Evolutionary conservation across 2,113 vertebrate genomes (phyloP).

Genomic region (Solenodon paradoxus): DNA sequence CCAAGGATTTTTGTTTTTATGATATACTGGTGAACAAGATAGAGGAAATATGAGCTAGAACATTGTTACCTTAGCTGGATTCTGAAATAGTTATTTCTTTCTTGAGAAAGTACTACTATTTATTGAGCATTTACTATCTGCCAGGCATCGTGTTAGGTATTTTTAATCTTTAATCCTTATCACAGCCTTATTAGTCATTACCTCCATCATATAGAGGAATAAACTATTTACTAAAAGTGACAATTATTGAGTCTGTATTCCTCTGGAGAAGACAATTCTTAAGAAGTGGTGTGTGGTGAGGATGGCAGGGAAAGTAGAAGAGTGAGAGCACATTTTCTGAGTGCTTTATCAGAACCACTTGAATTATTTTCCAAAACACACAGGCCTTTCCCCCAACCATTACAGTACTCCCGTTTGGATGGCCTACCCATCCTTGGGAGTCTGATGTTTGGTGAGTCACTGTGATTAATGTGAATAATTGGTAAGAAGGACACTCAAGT

Average conservation of each 20-base stretch:
- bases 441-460: not conserved
- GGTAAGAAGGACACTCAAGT: not conserved
- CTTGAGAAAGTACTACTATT: not conserved
- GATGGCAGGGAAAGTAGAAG: not conserved
- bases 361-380: not conserved
- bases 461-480: not conserved
- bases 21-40: slow-evolving; percentile 6
- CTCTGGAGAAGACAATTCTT: not conserved
- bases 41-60: not conserved
- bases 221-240: not conserved
- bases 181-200: not conserved
- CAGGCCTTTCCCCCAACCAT: not conserved
- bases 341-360: not conserved
- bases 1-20: slow-evolving; percentile 23
- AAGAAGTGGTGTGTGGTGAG: not conserved
- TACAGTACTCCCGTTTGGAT: not conserved
- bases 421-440: not conserved
- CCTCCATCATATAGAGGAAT: not conserved
- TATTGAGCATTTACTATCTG: not conserved
- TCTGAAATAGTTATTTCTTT: not conserved
- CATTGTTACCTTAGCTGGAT: slow-evolving; percentile 6
- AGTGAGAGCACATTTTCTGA: not conserved
- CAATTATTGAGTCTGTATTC: not conserved
- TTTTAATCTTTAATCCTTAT: not conserved
- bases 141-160: not conserved